Conservation (phyloP, 2,797 vertebrate genomes). For the Sebastes wilsoni region DNA sequence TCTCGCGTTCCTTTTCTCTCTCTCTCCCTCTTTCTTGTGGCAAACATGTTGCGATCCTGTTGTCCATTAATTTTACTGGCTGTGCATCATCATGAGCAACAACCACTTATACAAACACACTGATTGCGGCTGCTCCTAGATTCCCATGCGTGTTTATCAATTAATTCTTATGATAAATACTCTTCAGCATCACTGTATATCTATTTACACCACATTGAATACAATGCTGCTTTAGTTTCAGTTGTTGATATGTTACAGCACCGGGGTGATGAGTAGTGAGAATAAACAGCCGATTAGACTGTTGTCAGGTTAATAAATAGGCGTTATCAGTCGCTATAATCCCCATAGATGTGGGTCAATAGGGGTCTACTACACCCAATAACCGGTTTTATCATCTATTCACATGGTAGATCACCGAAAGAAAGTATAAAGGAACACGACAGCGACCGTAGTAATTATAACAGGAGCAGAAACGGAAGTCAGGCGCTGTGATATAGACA, state of each 20-base stretch:
- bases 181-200: background rate
- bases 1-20: background rate
- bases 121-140: conserved; percentile 14
- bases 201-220: conserved; percentile 2
- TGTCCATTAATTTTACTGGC: conserved; percentile 5
- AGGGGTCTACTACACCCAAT: too few relatives aligned
- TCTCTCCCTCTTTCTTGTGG: background rate
- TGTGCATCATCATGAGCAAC: conserved; percentile 8
- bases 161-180: conserved; percentile 16
- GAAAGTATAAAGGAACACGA: too few relatives aligned
- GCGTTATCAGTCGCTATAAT: too few relatives aligned
- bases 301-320: too few relatives aligned
- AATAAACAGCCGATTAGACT: background rate
- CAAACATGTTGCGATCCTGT: conserved; percentile 5
- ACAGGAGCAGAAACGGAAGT: too few relatives aligned
- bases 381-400: too few relatives aligned
- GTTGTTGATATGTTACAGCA: background rate
- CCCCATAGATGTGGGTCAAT: too few relatives aligned
- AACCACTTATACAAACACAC: conserved; percentile 18
- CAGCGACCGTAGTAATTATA: too few relatives aligned
- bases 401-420: too few relatives aligned
- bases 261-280: background rate
- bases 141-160: conserved; percentile 2
- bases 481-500: too few relatives aligned
- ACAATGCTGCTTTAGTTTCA: background rate